phyloP scores from a whole-genome alignment of 2,113 vertebrate species.

The Isurus oxyrinchus region DNA sequence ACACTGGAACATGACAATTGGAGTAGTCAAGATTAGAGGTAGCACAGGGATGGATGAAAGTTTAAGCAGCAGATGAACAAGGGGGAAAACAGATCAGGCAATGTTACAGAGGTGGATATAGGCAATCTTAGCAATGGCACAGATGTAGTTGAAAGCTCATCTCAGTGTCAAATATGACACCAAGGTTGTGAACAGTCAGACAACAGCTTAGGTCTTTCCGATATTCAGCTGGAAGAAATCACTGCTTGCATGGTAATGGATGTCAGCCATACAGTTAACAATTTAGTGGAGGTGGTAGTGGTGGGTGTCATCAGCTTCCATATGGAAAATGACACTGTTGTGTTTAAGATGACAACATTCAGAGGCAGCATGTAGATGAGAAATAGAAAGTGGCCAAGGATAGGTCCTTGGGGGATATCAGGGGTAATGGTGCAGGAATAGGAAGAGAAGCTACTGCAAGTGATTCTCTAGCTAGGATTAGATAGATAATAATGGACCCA shows the following conservation, averaged over 20 bases:
- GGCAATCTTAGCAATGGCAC: neutral
- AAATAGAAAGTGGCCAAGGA: neutral
- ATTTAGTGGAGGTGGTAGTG: neutral
- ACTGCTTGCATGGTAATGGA: neutral
- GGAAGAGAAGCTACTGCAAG: neutral
- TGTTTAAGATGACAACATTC: neutral
- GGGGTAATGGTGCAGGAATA: neutral
- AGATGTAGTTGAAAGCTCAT: neutral
- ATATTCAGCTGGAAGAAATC: neutral
- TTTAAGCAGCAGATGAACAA: neutral
- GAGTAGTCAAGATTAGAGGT: too few relatives aligned
- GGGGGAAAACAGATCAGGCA: neutral
- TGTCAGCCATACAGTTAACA: neutral
- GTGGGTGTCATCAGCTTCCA: neutral
- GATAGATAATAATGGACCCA: neutral
- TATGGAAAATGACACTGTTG: neutral
- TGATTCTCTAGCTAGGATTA: neutral
- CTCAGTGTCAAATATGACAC: neutral
- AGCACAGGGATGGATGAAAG: neutral
- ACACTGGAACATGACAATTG: too few relatives aligned
- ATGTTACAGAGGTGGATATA: neutral
- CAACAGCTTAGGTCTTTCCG: neutral
- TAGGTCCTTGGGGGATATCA: neutral
- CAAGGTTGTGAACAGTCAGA: neutral
- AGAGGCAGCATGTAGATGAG: neutral